A percentile compares a stretch with the other conserved stretches of the same genome.
phyloP scores from a whole-genome alignment of 2,797 vertebrate species.

The Chromobotia macracanthus region DNA sequence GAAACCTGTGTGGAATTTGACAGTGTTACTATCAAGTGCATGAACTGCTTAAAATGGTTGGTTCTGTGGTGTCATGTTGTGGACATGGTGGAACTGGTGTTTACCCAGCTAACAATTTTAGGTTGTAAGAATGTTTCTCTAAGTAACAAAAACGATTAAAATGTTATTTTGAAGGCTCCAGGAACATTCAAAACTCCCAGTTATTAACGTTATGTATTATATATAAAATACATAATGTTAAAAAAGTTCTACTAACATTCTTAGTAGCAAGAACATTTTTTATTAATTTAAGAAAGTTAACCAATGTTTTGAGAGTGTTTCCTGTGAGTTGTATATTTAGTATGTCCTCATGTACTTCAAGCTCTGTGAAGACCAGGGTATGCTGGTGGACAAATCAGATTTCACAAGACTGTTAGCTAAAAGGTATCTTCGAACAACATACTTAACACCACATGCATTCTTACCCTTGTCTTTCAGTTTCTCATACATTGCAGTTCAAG shows the following conservation, averaged over 20 bases:
- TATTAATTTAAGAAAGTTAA: too few relatives aligned
- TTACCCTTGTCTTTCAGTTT: neutral
- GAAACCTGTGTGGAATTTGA: constrained; percentile 21
- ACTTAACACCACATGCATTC: neutral
- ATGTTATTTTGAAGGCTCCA: too few relatives aligned
- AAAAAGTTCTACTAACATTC: too few relatives aligned
- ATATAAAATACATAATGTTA: too few relatives aligned
- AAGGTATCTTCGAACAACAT: constrained; percentile 42
- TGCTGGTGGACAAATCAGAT: constrained; percentile 69
- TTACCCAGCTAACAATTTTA: neutral
- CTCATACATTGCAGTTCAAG: neutral
- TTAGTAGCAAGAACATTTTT: too few relatives aligned
- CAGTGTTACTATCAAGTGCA: constrained; percentile 27
- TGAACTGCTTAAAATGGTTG: constrained; percentile 28
- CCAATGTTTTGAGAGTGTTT: too few relatives aligned
- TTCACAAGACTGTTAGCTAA: constrained; percentile 24
- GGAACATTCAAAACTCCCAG: too few relatives aligned
- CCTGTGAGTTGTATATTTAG: too few relatives aligned
- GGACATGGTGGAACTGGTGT: constrained; percentile 23
- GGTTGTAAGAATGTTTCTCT: neutral
- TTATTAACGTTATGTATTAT: too few relatives aligned
- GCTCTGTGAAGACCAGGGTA: constrained; percentile 36
- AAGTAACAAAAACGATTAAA: too few relatives aligned
- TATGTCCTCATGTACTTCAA: constrained; percentile 13
- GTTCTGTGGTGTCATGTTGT: constrained; percentile 22